phyloP scores from a whole-genome alignment of 2,113 vertebrate species.

The Acanthochromis polyacanthus region DNA sequence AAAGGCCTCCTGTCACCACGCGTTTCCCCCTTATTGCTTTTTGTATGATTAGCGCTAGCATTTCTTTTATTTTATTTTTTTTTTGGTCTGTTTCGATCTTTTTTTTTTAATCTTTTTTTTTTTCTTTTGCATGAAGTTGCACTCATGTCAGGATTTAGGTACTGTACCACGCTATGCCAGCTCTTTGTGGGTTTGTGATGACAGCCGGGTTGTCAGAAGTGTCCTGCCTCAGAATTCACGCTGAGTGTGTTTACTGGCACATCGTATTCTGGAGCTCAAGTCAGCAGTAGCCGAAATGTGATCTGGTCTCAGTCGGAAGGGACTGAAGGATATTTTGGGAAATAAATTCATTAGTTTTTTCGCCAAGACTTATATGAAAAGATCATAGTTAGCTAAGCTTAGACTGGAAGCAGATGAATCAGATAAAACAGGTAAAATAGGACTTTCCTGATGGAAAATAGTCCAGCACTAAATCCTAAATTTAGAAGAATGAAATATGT shows the following conservation, averaged over 20 bases:
- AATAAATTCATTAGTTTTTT: background rate
- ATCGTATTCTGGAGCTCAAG: constrained; percentile 11
- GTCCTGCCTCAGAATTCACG: constrained; percentile 51
- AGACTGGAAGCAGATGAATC: background rate
- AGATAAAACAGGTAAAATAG: background rate
- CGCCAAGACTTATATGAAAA: background rate
- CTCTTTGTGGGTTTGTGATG: constrained; percentile 60
- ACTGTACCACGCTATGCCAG: constrained; percentile 63
- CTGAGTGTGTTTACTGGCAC: constrained; percentile 59
- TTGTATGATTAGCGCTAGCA: constrained; percentile 70
- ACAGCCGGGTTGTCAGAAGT: constrained; percentile 52
- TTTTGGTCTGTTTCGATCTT: constrained; percentile 5
- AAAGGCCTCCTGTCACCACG: constrained; percentile 59
- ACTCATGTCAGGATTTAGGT: constrained; percentile 68
- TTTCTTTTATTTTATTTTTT: constrained; percentile 43
- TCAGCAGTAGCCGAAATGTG: background rate
- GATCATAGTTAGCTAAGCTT: background rate
- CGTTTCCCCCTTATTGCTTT: constrained; percentile 67
- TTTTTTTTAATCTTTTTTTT: constrained; percentile 13
- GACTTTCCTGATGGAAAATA: background rate
- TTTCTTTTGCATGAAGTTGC: constrained; percentile 78
- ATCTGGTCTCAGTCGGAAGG: background rate
- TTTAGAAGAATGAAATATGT: too few relatives aligned
- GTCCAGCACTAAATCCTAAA: background rate
- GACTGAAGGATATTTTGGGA: background rate